phyloP scores from a whole-genome alignment of 1,140 invertebrate species.

The Caenorhabditis brenneri region DNA sequence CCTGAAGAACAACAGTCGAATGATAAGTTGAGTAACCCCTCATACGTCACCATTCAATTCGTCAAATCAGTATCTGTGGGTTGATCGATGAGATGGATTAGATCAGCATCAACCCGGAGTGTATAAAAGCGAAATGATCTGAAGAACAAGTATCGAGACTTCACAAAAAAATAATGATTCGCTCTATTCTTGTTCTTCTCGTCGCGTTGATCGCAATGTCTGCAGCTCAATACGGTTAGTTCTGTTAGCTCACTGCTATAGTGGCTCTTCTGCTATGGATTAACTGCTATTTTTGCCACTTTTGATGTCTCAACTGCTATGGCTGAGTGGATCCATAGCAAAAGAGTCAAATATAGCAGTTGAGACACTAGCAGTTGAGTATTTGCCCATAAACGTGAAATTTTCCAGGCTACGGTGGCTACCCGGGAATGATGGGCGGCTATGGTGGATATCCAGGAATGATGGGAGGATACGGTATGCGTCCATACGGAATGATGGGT shows the following conservation, averaged over 20 bases:
- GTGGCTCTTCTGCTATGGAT: no score
- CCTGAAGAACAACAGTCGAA: neutral
- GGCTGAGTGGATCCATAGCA: no score
- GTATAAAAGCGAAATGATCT: neutral
- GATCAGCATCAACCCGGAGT: neutral
- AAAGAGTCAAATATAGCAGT: no score
- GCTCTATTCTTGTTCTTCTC: conserved; percentile 17
- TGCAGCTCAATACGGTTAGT: neutral
- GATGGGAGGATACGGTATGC: neutral
- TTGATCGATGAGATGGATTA: neutral
- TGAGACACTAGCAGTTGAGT: no score
- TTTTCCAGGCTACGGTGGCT: neutral
- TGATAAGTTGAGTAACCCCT: neutral
- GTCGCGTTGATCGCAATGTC: neutral
- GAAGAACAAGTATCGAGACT: neutral
- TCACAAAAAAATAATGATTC: neutral
- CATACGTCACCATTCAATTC: neutral
- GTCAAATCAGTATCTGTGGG: neutral
- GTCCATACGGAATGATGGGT: neutral
- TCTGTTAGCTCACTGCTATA: no score
- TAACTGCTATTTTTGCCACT: no score
- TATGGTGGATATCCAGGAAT: conserved; percentile 7
- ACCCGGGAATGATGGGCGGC: neutral
- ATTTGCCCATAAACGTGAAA: no score
- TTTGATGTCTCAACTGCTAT: no score